Conservation (phyloP, 1,140 invertebrate species). For the Cyclargus thomasi region DNA sequence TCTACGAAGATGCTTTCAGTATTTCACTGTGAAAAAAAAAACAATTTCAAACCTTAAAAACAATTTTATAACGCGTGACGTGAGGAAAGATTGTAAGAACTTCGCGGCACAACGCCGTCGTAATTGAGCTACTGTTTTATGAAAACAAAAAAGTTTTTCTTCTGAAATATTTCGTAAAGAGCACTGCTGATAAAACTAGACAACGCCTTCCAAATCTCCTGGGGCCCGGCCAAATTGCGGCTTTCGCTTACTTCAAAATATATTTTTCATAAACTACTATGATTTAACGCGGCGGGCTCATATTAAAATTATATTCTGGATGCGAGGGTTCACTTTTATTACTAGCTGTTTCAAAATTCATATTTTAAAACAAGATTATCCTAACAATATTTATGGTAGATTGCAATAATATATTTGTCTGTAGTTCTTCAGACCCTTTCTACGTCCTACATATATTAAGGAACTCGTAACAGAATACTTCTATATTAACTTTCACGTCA, state of each 20-base stretch:
- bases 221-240: slow-evolving; percentile 7
- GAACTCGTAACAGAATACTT: not conserved
- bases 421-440: too few relatives aligned
- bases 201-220: not conserved
- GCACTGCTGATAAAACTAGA: slow-evolving; percentile 8
- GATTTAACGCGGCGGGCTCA: not conserved
- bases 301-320: not conserved
- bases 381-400: too few relatives aligned
- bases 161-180: not conserved
- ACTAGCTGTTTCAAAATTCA: not conserved
- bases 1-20: too few relatives aligned
- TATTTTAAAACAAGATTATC: not conserved
- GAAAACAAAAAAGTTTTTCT: not conserved
- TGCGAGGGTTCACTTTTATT: not conserved
- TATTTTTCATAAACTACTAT: slow-evolving; percentile 9
- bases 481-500: not conserved
- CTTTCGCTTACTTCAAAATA: not conserved
- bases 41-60: too few relatives aligned
- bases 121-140: not conserved
- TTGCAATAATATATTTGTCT: too few relatives aligned
- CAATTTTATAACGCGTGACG: too few relatives aligned
- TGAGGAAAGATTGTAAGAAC: not conserved
- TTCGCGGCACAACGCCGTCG: not conserved
- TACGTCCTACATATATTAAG: too few relatives aligned
- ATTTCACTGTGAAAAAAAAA: too few relatives aligned